Percentiles rank a stretch among this genome's conserved stretches.
These are phyloP conservation scores for Pentalonia nigronervosa DNA, from an alignment of 1,140 invertebrate genomes.

Conservation along the genomic window DNA sequence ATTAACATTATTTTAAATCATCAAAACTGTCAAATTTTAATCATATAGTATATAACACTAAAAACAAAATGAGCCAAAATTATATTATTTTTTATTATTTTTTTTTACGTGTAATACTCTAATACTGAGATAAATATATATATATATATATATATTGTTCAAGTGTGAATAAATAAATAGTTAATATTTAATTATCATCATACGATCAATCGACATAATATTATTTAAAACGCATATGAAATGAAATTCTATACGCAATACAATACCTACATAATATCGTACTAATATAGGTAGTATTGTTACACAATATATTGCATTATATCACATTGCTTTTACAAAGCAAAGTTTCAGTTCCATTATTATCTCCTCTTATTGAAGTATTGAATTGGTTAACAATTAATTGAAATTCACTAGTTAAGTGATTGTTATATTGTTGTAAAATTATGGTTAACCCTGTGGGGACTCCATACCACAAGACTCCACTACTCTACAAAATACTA, in stretches of 20 bases:
- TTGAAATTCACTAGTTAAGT: not conserved
- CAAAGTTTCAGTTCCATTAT: not conserved
- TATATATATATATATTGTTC: not conserved
- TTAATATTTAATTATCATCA: not conserved
- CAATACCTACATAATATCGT: not conserved
- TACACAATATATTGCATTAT: not conserved
- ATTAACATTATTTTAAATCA: not conserved
- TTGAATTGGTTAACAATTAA: slow-evolving; percentile 1
- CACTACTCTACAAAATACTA: not conserved
- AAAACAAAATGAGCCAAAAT: not conserved
- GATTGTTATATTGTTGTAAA: not conserved
- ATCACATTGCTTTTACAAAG: not conserved
- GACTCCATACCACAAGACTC: not conserved
- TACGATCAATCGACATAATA: not conserved
- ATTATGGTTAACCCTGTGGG: not conserved
- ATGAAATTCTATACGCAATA: not conserved
- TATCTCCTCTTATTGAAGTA: not conserved
- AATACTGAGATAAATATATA: not conserved
- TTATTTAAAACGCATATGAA: not conserved
- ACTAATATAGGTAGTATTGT: not conserved
- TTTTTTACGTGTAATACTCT: not conserved
- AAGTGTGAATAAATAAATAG: not conserved
- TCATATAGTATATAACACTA: not conserved
- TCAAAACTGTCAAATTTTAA: not conserved
- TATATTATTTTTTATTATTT: not conserved